A percentile compares a stretch with the other conserved stretches of the same genome.
These are phyloP conservation scores for Nothocercus nigrocapillus DNA, from an alignment of 2,113 vertebrate species.

Conservation along the genomic window DNA sequence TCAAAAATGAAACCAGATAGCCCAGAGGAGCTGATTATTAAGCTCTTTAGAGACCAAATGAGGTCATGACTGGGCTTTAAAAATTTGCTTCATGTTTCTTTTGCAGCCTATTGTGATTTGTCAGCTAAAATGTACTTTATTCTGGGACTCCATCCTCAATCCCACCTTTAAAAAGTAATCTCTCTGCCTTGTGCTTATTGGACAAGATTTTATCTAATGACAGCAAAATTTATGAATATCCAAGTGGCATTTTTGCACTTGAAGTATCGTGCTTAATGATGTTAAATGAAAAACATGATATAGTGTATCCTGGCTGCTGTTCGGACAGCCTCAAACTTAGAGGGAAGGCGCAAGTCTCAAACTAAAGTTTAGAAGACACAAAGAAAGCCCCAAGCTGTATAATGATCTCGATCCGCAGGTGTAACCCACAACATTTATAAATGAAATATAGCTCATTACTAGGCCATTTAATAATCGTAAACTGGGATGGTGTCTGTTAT, in stretches of 20 bases:
- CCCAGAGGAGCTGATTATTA: constrained; percentile 20
- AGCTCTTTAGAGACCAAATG: constrained; percentile 13
- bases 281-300: background rate
- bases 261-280: background rate
- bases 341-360: background rate
- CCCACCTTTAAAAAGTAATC: background rate
- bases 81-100: constrained; percentile 34
- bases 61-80: background rate
- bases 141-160: background rate
- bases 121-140: background rate
- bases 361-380: background rate
- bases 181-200: background rate
- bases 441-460: background rate
- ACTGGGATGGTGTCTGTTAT: background rate
- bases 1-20: constrained; percentile 31
- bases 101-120: constrained; percentile 10
- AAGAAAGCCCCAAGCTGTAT: background rate
- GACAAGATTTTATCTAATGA: constrained; percentile 1
- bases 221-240: constrained; percentile 13
- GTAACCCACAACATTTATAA: background rate
- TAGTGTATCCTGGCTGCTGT: background rate
- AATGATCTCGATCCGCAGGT: background rate
- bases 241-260: background rate
- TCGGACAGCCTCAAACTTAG: background rate
- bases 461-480: background rate